These are phyloP conservation scores for Andrena bucephala DNA, from an alignment of 2,888 invertebrate genomes.

Conservation along the genomic window DNA sequence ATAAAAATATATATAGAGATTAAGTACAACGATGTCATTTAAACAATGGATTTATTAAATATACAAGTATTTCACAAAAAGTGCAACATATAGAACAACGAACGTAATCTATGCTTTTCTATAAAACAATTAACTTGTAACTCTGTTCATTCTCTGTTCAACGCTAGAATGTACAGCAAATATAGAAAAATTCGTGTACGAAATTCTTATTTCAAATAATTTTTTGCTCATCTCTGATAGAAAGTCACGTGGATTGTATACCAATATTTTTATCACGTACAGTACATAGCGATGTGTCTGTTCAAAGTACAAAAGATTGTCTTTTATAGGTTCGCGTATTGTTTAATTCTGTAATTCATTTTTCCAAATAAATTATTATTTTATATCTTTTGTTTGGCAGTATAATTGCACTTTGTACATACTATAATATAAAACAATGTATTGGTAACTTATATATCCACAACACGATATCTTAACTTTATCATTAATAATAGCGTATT, in stretches of 20 bases:
- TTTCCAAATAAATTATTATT: conserved; percentile 12
- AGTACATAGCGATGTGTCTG: conserved; percentile 32
- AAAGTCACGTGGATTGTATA: conserved; percentile 38
- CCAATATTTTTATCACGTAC: conserved; percentile 33
- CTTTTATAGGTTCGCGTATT: conserved; percentile 35
- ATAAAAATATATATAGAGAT: background rate
- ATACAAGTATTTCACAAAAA: conserved; percentile 36
- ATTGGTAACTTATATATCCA: conserved; percentile 4
- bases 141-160: conserved; percentile 30
- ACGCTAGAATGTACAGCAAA: conserved; percentile 47
- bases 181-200: conserved; percentile 22
- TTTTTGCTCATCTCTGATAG: background rate
- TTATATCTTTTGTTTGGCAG: conserved; percentile 21
- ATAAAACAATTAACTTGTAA: conserved; percentile 53
- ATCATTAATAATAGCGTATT: background rate
- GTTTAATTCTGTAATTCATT: conserved; percentile 21
- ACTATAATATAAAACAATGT: background rate
- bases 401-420: conserved; percentile 21
- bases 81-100: conserved; percentile 24
- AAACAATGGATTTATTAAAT: conserved; percentile 43
- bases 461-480: conserved; percentile 3
- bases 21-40: conserved; percentile 7
- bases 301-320: conserved; percentile 60
- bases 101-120: conserved; percentile 38
- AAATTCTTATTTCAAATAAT: too few relatives aligned